Base-by-base conservation (phyloP, 2,113 vertebrate genomes). In the Patagioenas fasciata region DNA sequence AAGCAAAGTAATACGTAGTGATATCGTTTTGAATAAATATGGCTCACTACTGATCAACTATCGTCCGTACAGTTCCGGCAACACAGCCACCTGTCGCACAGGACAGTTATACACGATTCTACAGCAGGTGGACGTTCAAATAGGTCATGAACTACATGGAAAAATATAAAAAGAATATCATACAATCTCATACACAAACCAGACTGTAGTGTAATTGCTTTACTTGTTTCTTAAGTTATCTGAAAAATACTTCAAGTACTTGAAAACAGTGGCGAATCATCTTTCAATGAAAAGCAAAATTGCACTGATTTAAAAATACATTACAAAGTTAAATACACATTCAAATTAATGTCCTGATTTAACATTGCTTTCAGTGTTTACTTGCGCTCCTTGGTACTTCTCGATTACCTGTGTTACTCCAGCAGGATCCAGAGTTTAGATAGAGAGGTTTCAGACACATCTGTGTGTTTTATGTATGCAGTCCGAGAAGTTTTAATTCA, bases 1-100 rank as follows among this genome's bases (percentile, higher is more conserved):
- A 95, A 98, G 97, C 97, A 97, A 89, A 72, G 81, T 93, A 91
- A 96, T 75, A 96, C 74, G 96, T 97, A 97, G 96, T 97, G 97
- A 93, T 94, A 91, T 94, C 92, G 94, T 96, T 86, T 44, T 67
- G 66, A 97, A 97, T 96, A 98, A 97, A 98, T 97, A 98, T 97
- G 98, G 97, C 97, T 98, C 97, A 96, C 97, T 97, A 95, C 87
- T 91, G 91, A 93, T 93, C 96, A 85, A 82, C 83, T 94, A 89
- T 89, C 95, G 78, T 91, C 77, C 75, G 64, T 80, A 92, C 88
- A 80, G 74, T 82, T 95, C 83, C 92, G 50, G 85, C 80, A 94
- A 96, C 95, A 96, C 83, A 87, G 90, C 82, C 89, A 96, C 94
- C 96, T 40, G 82, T 21, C 94, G 91, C 95, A 91, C 89, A 73